Conservation (phyloP, 2,113 vertebrate genomes). For the Oncorhynchus gorbuscha region DNA sequence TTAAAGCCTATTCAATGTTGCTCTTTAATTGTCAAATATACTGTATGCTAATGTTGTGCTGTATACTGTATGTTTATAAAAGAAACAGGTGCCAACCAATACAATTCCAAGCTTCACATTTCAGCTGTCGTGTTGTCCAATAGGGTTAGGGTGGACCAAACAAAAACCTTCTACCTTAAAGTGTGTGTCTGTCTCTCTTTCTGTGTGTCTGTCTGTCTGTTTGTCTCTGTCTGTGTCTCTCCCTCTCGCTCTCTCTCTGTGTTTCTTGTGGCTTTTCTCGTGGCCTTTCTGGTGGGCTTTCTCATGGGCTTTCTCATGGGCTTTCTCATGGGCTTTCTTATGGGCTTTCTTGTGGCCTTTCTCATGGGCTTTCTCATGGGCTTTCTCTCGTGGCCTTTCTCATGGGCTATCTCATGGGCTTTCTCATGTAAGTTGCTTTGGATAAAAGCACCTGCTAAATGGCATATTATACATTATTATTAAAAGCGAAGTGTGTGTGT, state of each 20-base stretch:
- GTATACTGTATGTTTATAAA: slow-evolving; percentile 33
- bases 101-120: slow-evolving; percentile 36
- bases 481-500: no score
- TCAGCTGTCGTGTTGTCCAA: slow-evolving; percentile 22
- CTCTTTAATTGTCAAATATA: slow-evolving; percentile 35
- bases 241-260: no score
- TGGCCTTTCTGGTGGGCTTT: no score
- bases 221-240: no score
- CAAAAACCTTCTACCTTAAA: background rate
- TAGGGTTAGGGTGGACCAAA: slow-evolving; percentile 27
- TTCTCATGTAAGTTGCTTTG: no score
- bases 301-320: background rate
- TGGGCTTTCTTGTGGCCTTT: no score
- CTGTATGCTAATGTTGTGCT: slow-evolving; percentile 20
- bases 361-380: no score
- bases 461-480: no score
- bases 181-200: slow-evolving; percentile 8
- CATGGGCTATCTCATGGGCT: background rate
- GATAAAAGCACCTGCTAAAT: no score
- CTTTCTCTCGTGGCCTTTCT: no score
- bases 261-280: no score
- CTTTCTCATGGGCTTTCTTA: no score
- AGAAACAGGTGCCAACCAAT: slow-evolving; percentile 62
- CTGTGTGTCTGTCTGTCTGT: background rate
- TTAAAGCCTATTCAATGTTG: slow-evolving; percentile 1